Evolutionary conservation across 2,888 invertebrate genomes (phyloP), one percentile per base, ranked within the genome.

Genomic region (Napeogenes inachia): DNA sequence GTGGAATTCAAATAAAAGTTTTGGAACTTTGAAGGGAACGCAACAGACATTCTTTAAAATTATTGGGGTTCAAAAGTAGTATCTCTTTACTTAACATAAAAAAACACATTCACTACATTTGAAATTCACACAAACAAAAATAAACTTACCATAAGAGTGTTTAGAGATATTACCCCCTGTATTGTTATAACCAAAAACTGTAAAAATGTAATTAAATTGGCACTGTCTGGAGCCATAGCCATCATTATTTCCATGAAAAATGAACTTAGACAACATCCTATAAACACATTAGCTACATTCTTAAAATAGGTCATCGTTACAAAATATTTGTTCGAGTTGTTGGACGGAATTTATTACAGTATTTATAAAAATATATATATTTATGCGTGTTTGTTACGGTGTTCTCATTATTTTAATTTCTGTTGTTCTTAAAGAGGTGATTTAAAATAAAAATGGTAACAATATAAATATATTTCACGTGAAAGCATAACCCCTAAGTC

Each of bases 221-320:
- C 87, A 64, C 80, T 81, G 45, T 80, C 71, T 2, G 89, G 81
- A 35, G 75, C 77, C 59, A 71, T 80, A 53, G 81, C 73, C 87
- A 90, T 87, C 61, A 89, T 71, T 64, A 89, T 78, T 84, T 90
- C 90, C 89, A 90, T 89, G 4, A 88, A 69, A 73, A 85, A 87
- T 56, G 87, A 77, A 71, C 85, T 88, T 3, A 76, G 70, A 70
- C 89, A 87, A 70, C 90, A 90, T 61, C 87, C 80, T 46, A 79
- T 21, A 65, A 89, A 85, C 65, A 89, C 85, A 69, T 87, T 81
- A 0, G 78, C 71, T n/a, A 79, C 75, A 66, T 71, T 75, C 42
- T 71, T 75, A 13, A 78, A 65, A 61, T 72, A 69, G 47, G 56
- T 57, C 87, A 87, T 87, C 71, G 70, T 77, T 10, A n/a, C 10